A percentile compares a stretch with the other conserved stretches of the same genome.
Conservation (phyloP, 2,888 invertebrate genomes). For the Ommatoiulus sabulosus region DNA sequence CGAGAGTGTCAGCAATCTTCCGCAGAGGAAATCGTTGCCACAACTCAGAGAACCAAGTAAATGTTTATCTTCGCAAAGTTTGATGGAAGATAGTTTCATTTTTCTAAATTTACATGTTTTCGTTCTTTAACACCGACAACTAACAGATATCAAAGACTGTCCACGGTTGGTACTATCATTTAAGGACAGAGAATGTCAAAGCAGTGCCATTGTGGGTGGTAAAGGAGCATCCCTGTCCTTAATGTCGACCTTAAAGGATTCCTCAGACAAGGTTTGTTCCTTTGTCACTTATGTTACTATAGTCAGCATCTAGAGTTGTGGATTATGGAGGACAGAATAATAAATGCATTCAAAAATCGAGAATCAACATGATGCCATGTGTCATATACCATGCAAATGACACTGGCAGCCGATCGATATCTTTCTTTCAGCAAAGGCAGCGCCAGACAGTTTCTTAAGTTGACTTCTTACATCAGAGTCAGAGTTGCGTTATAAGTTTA, state of each 20-base stretch:
- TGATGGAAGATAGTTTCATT: neutral
- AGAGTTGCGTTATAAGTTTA: no score
- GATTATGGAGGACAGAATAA: no score
- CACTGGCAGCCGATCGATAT: no score
- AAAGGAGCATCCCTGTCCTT: conserved; percentile 83
- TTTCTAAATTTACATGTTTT: neutral
- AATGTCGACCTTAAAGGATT: conserved; percentile 66
- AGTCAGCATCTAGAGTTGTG: no score
- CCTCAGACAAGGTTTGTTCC: neutral
- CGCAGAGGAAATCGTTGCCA: neutral
- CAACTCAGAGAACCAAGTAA: conserved; percentile 16
- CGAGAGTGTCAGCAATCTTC: neutral
- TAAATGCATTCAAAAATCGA: no score
- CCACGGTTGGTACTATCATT: conserved; percentile 64
- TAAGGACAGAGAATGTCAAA: conserved; percentile 67
- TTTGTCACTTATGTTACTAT: no score
- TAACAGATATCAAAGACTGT: neutral
- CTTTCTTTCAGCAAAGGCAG: no score
- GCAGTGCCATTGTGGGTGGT: conserved; percentile 77
- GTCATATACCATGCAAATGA: no score
- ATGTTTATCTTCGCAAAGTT: neutral
- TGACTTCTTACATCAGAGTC: no score
- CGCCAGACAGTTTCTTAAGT: no score
- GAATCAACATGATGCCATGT: no score
- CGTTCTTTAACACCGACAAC: neutral